Base-by-base conservation (phyloP, 2,888 invertebrate genomes). In the Parnassius apollo region DNA sequence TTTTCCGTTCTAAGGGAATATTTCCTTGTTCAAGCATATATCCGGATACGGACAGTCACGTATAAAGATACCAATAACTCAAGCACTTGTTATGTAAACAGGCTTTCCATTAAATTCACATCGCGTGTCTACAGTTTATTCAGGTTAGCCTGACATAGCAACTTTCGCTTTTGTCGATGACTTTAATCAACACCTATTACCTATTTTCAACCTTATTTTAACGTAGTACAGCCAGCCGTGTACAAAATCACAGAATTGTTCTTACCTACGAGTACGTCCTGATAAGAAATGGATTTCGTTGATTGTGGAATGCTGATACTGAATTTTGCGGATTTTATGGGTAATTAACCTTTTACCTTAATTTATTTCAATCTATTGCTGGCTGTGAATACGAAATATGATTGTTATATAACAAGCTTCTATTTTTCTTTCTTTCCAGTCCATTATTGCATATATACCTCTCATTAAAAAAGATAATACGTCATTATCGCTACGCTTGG, bases 101-200 rank as follows among this genome's bases (percentile, higher is more conserved):
- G 42, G 57, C 48, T 56, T 81, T 80, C 76, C 75, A 71, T 71
- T 69, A 77, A 80, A 85, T 85, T 78, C 80, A 67, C 76, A 71
- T 70, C 77, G 78, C 84, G 84, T 83, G 71, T 73, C 71, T 71
- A 66, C 68, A 75, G 80, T 85, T 83, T 85, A 78, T 77, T 78
- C 75, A 76, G 77, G 75, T 70, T 74, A 69, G 57, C 66, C 68
- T 73, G 70, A 74, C 71, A 75, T 75, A 72, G 72, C 60, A 60
- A 53, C 60, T 64, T 60, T 64, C 57, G 42, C 53, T 60, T 53
- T 42, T 60, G 46, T 52, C 52, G 48, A 57, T 48, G 57, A 64
- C n/a, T 64, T 57, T 60, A 60, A 64, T 64, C 52, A 57, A 59
- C 60, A 12, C 52, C 48, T n/a, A 50, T 64, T 35, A 53, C 25